Evolutionary conservation across 2,888 invertebrate species (phyloP).

Genomic region (Pinctada fucata): DNA sequence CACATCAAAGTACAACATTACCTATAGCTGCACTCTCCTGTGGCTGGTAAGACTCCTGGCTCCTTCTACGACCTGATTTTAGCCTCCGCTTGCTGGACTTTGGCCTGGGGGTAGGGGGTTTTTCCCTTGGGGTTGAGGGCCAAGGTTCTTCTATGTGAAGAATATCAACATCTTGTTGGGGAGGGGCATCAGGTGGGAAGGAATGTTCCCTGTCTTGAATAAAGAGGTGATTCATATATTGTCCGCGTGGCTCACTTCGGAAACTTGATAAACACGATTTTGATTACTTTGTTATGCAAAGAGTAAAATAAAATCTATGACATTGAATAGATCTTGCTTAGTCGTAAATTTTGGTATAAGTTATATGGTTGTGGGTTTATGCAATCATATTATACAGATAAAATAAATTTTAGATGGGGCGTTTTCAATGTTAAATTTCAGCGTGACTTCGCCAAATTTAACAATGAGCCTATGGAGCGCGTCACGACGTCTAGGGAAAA

Average conservation of each 20-base stretch:
- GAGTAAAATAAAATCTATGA: too few relatives aligned
- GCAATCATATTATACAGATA: too few relatives aligned
- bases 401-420: too few relatives aligned
- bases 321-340: too few relatives aligned
- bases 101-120: slow-evolving; percentile 30
- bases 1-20: not conserved
- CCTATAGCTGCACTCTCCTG: slow-evolving; percentile 12
- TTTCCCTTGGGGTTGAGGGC: slow-evolving; percentile 15
- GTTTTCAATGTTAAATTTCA: too few relatives aligned
- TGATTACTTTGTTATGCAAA: too few relatives aligned
- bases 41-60: slow-evolving; percentile 9
- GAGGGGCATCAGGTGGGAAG: not conserved
- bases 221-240: slow-evolving; percentile 1
- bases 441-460: too few relatives aligned
- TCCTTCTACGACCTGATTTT: slow-evolving; percentile 31
- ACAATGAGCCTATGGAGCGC: too few relatives aligned
- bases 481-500: too few relatives aligned
- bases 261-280: too few relatives aligned
- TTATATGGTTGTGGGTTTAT: too few relatives aligned
- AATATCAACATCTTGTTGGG: not conserved
- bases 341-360: too few relatives aligned
- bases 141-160: slow-evolving; percentile 6
- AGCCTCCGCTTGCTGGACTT: slow-evolving; percentile 36
- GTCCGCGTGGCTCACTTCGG: not conserved
- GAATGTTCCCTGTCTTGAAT: not conserved